Evolutionary conservation across 2,888 invertebrate genomes (phyloP), one percentile per base, ranked within the genome.

Genomic region (Drosophila paramelanica): DNA sequence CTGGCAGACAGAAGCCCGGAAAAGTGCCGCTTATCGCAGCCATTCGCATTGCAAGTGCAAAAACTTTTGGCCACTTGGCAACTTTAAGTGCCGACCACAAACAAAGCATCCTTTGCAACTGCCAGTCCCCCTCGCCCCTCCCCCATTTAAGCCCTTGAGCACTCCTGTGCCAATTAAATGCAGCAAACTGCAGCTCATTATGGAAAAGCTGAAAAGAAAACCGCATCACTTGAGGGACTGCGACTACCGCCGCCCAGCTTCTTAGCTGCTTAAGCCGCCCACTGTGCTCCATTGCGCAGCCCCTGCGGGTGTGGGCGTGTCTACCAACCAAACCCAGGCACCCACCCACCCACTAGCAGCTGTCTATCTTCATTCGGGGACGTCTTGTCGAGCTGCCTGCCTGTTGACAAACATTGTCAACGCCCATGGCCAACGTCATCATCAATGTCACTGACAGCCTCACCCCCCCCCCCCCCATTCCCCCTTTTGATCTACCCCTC

Each of bases 391-490:
- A 53, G 58, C 67, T 52, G 52, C 23, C 53, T 50, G 59, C 52
- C 45, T 70, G 77, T 72, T 85, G 88, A 83, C 79, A 87, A 87
- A 84, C 88, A 76, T 79, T 88, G 83, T 84, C 88, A 82, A 66
- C 85, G 72, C 85, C 79, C 73, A 64, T 73, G 76, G 83, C 69
- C 76, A 71, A 85, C 80, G 88, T 82, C 85, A 73, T 75, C 88
- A 88, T 87, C 82, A 85, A 83, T 83, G 83, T 83, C 88, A 85
- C 47, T 51, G 69, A 56, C 73, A 79, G 61, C 13, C 10, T 17
- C 20, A 41, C 51, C 45, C 47, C n/a, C 31, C 36, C 39, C 14
- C 8, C 0, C 6, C 8, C 14, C n/a, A n/a, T n/a, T n/a, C n/a
- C n/a, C n/a, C n/a, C n/a, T n/a, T 7, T 23, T 23, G 23, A 3